Conservation (phyloP, 2,797 vertebrate species). For the Scolopax bukidnonensis region DNA sequence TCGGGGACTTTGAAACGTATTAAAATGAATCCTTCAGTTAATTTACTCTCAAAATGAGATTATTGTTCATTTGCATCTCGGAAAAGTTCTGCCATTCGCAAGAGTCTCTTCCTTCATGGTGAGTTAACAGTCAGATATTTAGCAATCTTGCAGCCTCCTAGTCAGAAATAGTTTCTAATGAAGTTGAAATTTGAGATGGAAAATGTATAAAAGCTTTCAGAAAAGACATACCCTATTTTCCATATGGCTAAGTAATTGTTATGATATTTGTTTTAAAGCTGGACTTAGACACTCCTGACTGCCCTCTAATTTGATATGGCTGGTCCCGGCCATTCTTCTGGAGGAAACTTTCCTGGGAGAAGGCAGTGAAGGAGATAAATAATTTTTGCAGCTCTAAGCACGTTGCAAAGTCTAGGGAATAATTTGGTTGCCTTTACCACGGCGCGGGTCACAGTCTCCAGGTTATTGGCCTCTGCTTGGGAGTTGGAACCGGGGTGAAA, state of each 20-base stretch:
- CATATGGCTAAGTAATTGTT: constrained; percentile 80
- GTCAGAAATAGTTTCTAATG: constrained; percentile 76
- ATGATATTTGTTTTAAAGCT: constrained; percentile 82
- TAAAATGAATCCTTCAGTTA: constrained; percentile 59
- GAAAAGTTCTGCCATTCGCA: constrained; percentile 68
- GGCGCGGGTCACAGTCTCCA: constrained; percentile 21
- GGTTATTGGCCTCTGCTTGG: constrained; percentile 66
- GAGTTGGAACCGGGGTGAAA: constrained; percentile 53
- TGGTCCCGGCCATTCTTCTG: constrained; percentile 74
- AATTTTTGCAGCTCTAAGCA: constrained; percentile 74
- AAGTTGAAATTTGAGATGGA: constrained; percentile 77
- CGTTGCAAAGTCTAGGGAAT: constrained; percentile 68
- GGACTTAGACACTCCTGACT: constrained; percentile 79
- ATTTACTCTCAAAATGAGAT: constrained; percentile 69
- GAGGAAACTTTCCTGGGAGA: constrained; percentile 74
- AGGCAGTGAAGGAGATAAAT: constrained; percentile 77
- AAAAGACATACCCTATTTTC: constrained; percentile 77
- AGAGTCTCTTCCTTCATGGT: constrained; percentile 64
- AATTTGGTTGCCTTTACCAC: constrained; percentile 52
- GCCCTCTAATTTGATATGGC: constrained; percentile 79
- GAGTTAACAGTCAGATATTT: constrained; percentile 70
- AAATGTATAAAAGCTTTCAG: constrained; percentile 75
- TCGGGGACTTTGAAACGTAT: constrained; percentile 41
- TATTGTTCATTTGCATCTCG: constrained; percentile 72
- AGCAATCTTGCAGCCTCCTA: constrained; percentile 68